phyloP scores from a whole-genome alignment of 2,113 vertebrate species.

The Calidris pygmaea region DNA sequence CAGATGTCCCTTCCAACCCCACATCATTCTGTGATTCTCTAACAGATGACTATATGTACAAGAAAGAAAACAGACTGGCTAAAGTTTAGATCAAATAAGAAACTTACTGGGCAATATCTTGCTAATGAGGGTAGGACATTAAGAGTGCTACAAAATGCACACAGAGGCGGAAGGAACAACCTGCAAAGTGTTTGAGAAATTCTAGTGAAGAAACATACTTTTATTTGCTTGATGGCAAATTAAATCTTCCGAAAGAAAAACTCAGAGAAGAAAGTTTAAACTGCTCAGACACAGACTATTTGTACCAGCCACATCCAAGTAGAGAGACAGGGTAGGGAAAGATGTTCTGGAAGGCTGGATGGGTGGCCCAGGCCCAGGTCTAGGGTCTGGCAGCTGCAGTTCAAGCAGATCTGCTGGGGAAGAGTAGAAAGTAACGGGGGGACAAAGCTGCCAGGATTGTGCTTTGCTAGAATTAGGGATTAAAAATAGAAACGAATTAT shows the following conservation, averaged over 20 bases:
- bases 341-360: not conserved
- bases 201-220: not conserved
- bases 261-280: not conserved
- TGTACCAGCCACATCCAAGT: not conserved
- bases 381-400: not conserved
- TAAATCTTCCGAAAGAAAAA: not conserved
- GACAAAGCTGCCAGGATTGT: not conserved
- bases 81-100: not conserved
- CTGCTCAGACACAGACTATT: not conserved
- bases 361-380: not conserved
- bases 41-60: not conserved
- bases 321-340: not conserved
- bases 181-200: not conserved
- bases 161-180: not conserved
- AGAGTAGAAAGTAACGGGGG: not conserved
- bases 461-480: not conserved
- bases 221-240: not conserved
- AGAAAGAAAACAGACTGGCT: not conserved
- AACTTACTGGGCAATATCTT: not conserved
- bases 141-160: not conserved
- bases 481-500: not conserved
- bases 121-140: not conserved
- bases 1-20: too few relatives aligned
- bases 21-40: too few relatives aligned
- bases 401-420: not conserved